phyloP scores from a whole-genome alignment of 2,113 vertebrate species.

The Pluvianellus socialis region DNA sequence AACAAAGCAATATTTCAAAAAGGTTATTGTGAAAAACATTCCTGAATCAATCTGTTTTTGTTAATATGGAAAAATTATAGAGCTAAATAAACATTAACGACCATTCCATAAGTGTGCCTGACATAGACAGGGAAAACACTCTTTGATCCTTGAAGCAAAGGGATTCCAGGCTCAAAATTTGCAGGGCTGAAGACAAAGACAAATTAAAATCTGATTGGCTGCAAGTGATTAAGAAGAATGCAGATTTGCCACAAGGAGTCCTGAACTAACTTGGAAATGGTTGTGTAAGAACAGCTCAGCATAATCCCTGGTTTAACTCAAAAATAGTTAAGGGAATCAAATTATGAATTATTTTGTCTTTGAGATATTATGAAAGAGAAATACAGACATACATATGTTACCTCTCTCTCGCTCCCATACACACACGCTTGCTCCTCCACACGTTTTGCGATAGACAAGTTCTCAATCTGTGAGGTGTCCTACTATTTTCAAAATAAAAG shows the following conservation, averaged over 20 bases:
- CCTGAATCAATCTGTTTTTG: conserved; percentile 31
- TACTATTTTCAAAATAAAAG: not conserved
- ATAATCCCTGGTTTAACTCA: conserved; percentile 13
- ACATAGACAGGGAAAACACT: not conserved
- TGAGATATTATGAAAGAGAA: not conserved
- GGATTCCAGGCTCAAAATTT: conserved; percentile 28
- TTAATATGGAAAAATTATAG: conserved; percentile 35
- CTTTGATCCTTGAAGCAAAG: conserved; percentile 45
- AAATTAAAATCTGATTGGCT: conserved; percentile 68
- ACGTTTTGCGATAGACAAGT: not conserved
- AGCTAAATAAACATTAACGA: conserved; percentile 26
- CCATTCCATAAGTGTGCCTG: conserved; percentile 20
- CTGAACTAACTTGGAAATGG: not conserved
- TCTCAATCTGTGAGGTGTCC: not conserved
- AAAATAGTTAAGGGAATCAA: not conserved
- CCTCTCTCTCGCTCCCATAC: not conserved
- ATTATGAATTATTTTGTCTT: not conserved
- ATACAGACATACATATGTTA: not conserved
- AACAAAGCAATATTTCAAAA: not conserved
- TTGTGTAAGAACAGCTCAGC: not conserved
- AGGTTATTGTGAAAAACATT: conserved; percentile 8
- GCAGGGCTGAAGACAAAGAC: conserved; percentile 32
- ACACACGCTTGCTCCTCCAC: not conserved
- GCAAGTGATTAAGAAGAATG: conserved; percentile 47
- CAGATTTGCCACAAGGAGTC: conserved; percentile 16